A percentile compares a stretch with the other conserved stretches of the same genome.
These are phyloP conservation scores for Syrphus vitripennis DNA, from an alignment of 2,888 invertebrate genomes.

Conservation along the genomic window DNA sequence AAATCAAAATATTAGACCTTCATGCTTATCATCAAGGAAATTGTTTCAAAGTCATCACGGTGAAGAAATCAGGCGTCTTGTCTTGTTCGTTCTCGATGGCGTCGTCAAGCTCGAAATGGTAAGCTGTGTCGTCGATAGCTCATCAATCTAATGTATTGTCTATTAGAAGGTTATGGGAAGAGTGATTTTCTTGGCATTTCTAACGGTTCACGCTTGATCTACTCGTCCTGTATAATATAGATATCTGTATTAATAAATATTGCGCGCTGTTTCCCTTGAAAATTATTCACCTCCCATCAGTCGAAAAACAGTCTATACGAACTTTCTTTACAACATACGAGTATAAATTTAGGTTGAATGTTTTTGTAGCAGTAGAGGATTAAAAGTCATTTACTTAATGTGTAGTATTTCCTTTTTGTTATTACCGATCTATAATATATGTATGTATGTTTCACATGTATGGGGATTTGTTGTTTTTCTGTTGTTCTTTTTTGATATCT, in stretches of 20 bases:
- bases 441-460: neutral
- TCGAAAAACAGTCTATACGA: constrained; percentile 15
- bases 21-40: neutral
- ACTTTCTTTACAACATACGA: too few species aligned
- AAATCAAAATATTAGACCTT: neutral
- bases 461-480: constrained; percentile 6
- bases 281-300: neutral
- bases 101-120: constrained; percentile 21
- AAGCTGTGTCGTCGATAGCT: constrained; percentile 55
- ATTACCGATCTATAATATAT: constrained; percentile 18
- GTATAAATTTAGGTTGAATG: too few species aligned
- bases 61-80: constrained; percentile 55
- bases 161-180: neutral
- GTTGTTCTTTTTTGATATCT: constrained; percentile 18
- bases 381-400: constrained; percentile 70
- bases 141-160: constrained; percentile 67
- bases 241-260: constrained; percentile 30
- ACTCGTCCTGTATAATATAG: neutral
- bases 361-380: constrained; percentile 36
- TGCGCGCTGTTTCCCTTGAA: constrained; percentile 4
- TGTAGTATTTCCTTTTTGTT: constrained; percentile 60
- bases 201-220: constrained; percentile 68
- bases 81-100: neutral
- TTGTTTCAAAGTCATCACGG: constrained; percentile 1
- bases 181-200: constrained; percentile 42